phyloP scores from a whole-genome alignment of 2,888 invertebrate species.

The Teleiodes luculella region DNA sequence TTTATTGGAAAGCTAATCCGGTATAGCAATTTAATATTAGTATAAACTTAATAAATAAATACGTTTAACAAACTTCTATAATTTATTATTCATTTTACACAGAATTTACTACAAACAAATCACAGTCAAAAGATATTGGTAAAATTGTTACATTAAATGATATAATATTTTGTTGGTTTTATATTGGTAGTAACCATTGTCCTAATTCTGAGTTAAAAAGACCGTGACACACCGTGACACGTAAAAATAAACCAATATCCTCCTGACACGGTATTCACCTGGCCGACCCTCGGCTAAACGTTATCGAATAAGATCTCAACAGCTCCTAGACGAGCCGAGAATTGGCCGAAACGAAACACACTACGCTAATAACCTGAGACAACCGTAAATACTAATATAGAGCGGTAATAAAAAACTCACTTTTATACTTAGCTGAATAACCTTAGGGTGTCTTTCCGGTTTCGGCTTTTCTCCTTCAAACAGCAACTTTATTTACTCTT shows the following conservation, averaged over 20 bases:
- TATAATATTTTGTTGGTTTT: too few relatives aligned
- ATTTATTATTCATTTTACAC: too few relatives aligned
- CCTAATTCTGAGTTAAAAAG: slow-evolving; percentile 27
- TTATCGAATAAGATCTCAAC: slow-evolving; percentile 61
- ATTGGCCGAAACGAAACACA: slow-evolving; percentile 46
- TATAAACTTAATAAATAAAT: too few relatives aligned
- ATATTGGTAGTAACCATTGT: too few relatives aligned
- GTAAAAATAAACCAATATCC: slow-evolving; percentile 42
- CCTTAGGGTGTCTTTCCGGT: slow-evolving; percentile 62
- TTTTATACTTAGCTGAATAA: slow-evolving; percentile 67
- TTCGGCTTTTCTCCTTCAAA: slow-evolving; percentile 26
- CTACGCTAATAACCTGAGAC: slow-evolving; percentile 64
- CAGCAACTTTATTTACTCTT: slow-evolving; percentile 8
- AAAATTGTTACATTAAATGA: too few relatives aligned
- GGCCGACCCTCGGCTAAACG: slow-evolving; percentile 28
- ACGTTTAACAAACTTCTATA: too few relatives aligned
- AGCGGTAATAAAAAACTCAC: slow-evolving; percentile 54
- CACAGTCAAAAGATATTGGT: too few relatives aligned
- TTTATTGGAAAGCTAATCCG: too few relatives aligned
- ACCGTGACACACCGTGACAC: slow-evolving; percentile 45
- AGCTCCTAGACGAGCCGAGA: slow-evolving; percentile 41
- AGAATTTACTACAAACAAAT: too few relatives aligned
- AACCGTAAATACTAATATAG: slow-evolving; percentile 72
- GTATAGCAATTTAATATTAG: too few relatives aligned
- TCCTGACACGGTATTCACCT: slow-evolving; percentile 12